Evolutionary conservation across 2,113 vertebrate species (phyloP), one percentile per base, ranked within the genome.

Genomic region (Bujurquina vittata): DNA sequence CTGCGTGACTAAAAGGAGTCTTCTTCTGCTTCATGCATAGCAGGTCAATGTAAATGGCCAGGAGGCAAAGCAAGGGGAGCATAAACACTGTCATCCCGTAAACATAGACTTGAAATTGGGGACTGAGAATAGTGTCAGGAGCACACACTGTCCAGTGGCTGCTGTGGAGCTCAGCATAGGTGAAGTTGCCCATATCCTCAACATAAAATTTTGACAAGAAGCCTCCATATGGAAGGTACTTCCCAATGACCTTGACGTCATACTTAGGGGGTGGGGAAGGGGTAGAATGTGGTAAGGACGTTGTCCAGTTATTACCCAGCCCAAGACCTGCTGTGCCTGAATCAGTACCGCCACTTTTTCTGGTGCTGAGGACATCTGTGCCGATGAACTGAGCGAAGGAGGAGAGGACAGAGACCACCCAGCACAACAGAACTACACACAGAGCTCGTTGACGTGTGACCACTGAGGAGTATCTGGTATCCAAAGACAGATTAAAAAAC

Each of bases 311-410:
- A 54, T 62, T 77, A 0, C 58, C 55, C 84, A 88, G 62, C 6
- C 62, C 93, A 2, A 84, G 87, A 14, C 87, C 92, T 11, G 83
- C 46, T 2, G 90, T 89, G 43, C 26, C 89, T 1, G 14, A 4
- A 33, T 37, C 35, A 1, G 10, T 23, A 1, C 4, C 54, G 1
- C 4, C 23, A 0, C 58, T 60, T 12, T 22, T 88, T 90, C 90
- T 92, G 61, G 55, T 77, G 86, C 90, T 78, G 23, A 92, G 78
- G 61, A 89, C 49, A 12, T 95, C 92, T 43, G 91, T 92, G 81
- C 93, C 86, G 22, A 97, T 95, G 90, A 96, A 96, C 83, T 96
- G 94, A 5, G 94, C 91, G 18, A 96, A 96, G 49, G 96, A 95
- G 2, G 93, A 91, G 26, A 96, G 84, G 15, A 96, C 92, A 0